These are phyloP conservation scores for Ctenoplectra terminalis DNA, from an alignment of 1,140 invertebrate genomes.

Conservation along the genomic window DNA sequence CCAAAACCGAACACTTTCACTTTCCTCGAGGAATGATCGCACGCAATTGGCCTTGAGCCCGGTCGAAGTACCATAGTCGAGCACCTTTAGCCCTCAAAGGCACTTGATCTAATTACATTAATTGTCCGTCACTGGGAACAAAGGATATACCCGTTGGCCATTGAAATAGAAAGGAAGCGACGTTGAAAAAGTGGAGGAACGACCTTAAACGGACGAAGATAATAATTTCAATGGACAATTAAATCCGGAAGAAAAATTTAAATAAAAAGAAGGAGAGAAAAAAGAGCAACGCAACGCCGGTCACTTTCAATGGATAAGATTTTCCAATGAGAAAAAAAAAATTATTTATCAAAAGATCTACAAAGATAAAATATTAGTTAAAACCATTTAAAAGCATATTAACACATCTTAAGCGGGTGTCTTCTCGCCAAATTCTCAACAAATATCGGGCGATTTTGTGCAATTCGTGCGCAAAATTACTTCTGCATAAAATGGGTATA, in stretches of 20 bases:
- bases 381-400: no score
- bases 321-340: no score
- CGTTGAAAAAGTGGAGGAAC: neutral
- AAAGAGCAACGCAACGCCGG: neutral
- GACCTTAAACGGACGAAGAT: neutral
- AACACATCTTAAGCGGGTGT: no score
- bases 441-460: no score
- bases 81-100: neutral
- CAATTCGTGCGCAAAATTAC: no score
- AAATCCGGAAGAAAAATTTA: neutral
- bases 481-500: no score
- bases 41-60: neutral
- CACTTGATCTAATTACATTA: conserved; percentile 19
- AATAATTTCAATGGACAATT: neutral
- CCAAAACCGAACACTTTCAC: neutral
- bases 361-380: no score
- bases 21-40: neutral
- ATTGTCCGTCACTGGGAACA: neutral
- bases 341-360: no score
- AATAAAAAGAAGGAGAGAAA: neutral
- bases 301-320: no score
- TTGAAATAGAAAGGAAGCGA: neutral
- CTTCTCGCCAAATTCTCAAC: no score
- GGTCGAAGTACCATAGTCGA: no score
- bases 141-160: neutral